These are phyloP conservation scores for Mesorhabditis sp. DNA, from an alignment of 2,888 invertebrate species.

Conservation along the genomic window DNA sequence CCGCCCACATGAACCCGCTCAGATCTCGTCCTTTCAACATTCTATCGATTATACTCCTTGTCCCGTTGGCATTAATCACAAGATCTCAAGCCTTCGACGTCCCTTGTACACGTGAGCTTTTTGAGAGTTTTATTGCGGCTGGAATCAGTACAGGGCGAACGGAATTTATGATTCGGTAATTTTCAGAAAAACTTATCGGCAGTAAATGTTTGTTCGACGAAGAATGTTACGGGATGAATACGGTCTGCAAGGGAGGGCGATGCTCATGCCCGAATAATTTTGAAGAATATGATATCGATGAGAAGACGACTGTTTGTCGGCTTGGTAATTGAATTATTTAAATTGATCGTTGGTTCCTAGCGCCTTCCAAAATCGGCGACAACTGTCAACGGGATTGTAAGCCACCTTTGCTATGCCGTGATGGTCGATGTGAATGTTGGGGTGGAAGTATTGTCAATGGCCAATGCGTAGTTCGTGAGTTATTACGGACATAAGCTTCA, in stretches of 20 bases:
- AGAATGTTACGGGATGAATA: slow-evolving; percentile 58
- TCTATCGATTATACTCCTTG: slow-evolving; percentile 25
- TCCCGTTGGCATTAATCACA: slow-evolving; percentile 3
- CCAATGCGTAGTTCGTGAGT: slow-evolving; percentile 56
- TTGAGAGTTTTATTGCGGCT: neutral
- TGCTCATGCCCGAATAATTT: slow-evolving; percentile 58
- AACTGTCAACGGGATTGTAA: slow-evolving; percentile 56
- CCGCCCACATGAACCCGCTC: too few species aligned
- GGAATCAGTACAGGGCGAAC: neutral
- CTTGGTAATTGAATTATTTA: slow-evolving; percentile 40
- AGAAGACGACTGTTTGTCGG: slow-evolving; percentile 49
- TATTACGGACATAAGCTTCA: neutral
- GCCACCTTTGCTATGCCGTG: slow-evolving; percentile 55
- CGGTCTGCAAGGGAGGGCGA: slow-evolving; percentile 50
- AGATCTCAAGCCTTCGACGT: slow-evolving; percentile 43
- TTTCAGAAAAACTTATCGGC: slow-evolving; percentile 55
- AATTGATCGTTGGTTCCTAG: slow-evolving; percentile 22
- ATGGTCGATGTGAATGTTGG: slow-evolving; percentile 58
- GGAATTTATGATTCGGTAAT: neutral
- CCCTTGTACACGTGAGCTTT: slow-evolving; percentile 53
- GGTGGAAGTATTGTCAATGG: slow-evolving; percentile 55
- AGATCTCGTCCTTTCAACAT: slow-evolving; percentile 12
- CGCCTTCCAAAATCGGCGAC: slow-evolving; percentile 55
- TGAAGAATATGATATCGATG: slow-evolving; percentile 54
- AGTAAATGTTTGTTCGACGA: slow-evolving; percentile 55